Base-by-base conservation (phyloP, 2,113 vertebrate species). In the Lynx canadensis region DNA sequence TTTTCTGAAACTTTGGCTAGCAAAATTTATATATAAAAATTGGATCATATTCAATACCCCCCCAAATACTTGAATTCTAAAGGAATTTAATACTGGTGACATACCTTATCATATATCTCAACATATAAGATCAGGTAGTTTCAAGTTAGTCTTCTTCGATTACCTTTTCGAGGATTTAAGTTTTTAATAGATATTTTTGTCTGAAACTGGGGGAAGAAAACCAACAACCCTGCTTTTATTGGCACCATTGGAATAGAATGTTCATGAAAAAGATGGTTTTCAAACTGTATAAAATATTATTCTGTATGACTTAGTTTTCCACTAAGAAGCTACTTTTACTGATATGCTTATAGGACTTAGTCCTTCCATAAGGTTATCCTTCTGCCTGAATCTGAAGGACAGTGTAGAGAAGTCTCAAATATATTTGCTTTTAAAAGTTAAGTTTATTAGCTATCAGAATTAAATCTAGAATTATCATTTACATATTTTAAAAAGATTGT, bases 401-500 rank as follows among this genome's bases (percentile, higher is more conserved):
- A 31, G 50, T 79, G 19, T 65, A 57, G 18, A 38, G 27, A 65
- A 48, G 31, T 57, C 38, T 81, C 16, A 84, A 16, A 27, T 41
- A 7, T 50, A 45, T 71, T 12, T 93, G 57, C 3, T 95, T 95
- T 82, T 80, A 36, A 89, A 91, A 91, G 38, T 63, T 68, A 91
- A n/a, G 31, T 80, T 93, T 95, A 86, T 60, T 91, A 45, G 27
- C 1, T 95, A 31, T 50, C 27, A 71, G 55, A 95, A 85, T 95
- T 89, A 95, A 80, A n/a, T 18, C 73, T 80, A 12, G 11, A 74
- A 3, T 38, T 93, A 23, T 36, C n/a, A 55, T 69, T 83, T 78
- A 55, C 8, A 21, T 85, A 63, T 55, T 94, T 93, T 76, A 9
- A 41, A 76, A 82, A 45, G 60, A 63, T 52, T 36, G 31, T 81